Base-by-base conservation (phyloP, 2,113 vertebrate species). In the Channa maculata region DNA sequence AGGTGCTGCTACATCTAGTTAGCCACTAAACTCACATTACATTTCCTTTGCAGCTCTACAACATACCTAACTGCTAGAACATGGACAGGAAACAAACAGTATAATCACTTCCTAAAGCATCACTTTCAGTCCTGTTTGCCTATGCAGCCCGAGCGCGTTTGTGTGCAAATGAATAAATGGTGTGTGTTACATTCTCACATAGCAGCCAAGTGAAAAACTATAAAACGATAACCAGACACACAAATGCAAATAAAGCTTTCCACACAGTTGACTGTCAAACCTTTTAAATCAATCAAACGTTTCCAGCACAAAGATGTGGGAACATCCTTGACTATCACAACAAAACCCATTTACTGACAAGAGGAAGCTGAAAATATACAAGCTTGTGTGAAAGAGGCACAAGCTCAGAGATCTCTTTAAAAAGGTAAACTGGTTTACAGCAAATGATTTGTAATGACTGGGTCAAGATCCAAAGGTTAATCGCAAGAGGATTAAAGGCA, bases 41-140 rank as follows among this genome's bases (percentile, higher is more conserved):
- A 49, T 75, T 77, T 89, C 77, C 76, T 64, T 45, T 57, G 37
- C 64, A 69, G 33, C 36, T n/a, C n/a, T 36, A 39, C 68, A 7
- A 6, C 46, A 41, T 49, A 51, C 45, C 11, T 11, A 67, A 72
- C 53, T 70, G 63, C 70, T 76, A 24, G 64, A 77, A 65, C 82
- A 71, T 50, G 64, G 79, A 78, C 83, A 91, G 90, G 90, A 92
- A 91, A 65, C 71, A 49, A 71, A 49, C 52, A 13, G 36, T 5
- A 44, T 15, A 50, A 81, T 84, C 83, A 82, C 71, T 88, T 91
- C 82, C 88, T 80, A 71, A 57, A 78, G 63, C 76, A 60, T 70
- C 75, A 67, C 46, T 75, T 74, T 79, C 52, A 15, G 75, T 52
- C 45, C 5, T 54, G 65, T 59, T 45, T 38, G 65, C 54, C 59